Conservation (phyloP, 2,113 vertebrate species). For the Microcebus lehilahytsara region DNA sequence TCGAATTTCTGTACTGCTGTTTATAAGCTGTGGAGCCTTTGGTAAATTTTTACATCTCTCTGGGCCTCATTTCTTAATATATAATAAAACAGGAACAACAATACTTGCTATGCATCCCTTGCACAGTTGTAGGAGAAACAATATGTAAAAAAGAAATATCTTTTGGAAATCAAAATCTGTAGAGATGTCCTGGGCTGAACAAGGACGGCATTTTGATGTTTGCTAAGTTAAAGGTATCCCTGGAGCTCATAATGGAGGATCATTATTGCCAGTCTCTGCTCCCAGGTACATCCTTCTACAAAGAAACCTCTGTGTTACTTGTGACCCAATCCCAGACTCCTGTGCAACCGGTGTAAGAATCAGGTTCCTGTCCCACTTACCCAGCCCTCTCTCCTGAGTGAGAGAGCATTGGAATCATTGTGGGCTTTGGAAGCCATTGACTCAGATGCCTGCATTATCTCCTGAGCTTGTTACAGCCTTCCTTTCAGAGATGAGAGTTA, state of each 20-base stretch:
- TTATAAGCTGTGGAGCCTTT: neutral
- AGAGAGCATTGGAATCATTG: neutral
- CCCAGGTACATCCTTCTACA: neutral
- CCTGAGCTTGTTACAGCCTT: neutral
- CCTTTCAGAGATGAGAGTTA: neutral
- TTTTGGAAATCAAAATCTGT: slow-evolving; percentile 18
- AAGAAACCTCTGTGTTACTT: neutral
- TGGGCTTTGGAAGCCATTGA: neutral
- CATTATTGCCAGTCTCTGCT: neutral
- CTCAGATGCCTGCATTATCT: neutral
- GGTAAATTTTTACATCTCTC: neutral
- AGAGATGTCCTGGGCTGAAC: neutral
- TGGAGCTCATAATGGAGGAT: neutral
- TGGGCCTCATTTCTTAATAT: slow-evolving; percentile 31
- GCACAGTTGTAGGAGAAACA: neutral
- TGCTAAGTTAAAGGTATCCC: neutral
- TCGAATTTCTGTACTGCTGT: slow-evolving; percentile 1
- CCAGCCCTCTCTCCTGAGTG: neutral
- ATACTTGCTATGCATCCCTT: neutral
- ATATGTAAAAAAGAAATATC: neutral
- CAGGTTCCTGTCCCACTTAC: neutral
- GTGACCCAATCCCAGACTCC: neutral
- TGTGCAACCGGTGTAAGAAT: neutral
- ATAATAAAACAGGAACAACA: slow-evolving; percentile 42
- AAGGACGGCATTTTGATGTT: neutral